Evolutionary conservation across 2,797 vertebrate genomes (phyloP), one percentile per base, ranked within the genome.

Genomic region (Smutsia temminckii): DNA sequence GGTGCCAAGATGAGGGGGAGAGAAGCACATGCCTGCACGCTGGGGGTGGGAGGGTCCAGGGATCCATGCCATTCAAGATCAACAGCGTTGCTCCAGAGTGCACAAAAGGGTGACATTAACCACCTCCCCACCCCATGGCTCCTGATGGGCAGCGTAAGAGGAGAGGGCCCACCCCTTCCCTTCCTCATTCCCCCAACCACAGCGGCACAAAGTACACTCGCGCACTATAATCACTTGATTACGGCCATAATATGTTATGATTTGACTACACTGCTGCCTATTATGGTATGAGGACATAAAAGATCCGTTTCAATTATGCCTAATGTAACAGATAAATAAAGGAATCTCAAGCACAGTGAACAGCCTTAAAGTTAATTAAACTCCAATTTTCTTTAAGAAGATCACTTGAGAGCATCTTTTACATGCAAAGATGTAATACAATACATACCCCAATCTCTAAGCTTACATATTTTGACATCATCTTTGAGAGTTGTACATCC

Each of bases 181-280:
- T 37, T 5, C 51, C 88, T n/a, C 8, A 4, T 8, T 11, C 68
- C 89, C 69, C 81, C 34, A 46, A n/a, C 42, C 64, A 27, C 29
- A 0, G 86, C 1, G 0, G 77, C 64, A 42, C 3, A 17, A 63
- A 3, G 66, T 0, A 5, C 21, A 20, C 46, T 2, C 5, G 0
- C 1, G 9, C 11, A 1, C 69, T 17, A 3, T 27, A 8, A 83
- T 46, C 87, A 37, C 72, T 55, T 11, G 68, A 88, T 49, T 32
- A 55, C 4, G n/a, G 78, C 49, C 91, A 37, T 23, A 18, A 29
- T 17, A 7, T 0, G 20, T 17, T 37, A 25, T 0, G 34, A 46
- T 66, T 1, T 37, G 40, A 94, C 83, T 34, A 18, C 20, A 23
- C 46, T 27, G 42, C 64, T 1, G 40, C 40, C 61, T 51, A 68